phyloP scores from a whole-genome alignment of 2,113 vertebrate species.

The Bos taurus region ARS-UCD2.0 NC_037340.1:47252001-47252500 shows the following conservation, averaged over 20 bases:
- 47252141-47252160: too few species aligned
- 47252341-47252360: not conserved
- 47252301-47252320: not conserved
- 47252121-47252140: too few species aligned
- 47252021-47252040: too few species aligned
- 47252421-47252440: not conserved
- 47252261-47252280: not conserved
- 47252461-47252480: not conserved
- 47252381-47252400: not conserved
- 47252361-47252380: not conserved
- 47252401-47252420: not conserved
- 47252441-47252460: not conserved
- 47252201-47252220: too few species aligned
- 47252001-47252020: too few species aligned
- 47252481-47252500: not conserved
- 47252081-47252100: too few species aligned
- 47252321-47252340: not conserved
- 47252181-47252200: too few species aligned
- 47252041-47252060: too few species aligned
- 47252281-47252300: not conserved
- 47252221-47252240: too few species aligned
- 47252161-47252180: too few species aligned
- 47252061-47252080: too few species aligned
- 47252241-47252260: not conserved
- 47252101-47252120: too few species aligned